Conservation (phyloP, 2,888 invertebrate species). For the Dryadula phaetusa region DNA sequence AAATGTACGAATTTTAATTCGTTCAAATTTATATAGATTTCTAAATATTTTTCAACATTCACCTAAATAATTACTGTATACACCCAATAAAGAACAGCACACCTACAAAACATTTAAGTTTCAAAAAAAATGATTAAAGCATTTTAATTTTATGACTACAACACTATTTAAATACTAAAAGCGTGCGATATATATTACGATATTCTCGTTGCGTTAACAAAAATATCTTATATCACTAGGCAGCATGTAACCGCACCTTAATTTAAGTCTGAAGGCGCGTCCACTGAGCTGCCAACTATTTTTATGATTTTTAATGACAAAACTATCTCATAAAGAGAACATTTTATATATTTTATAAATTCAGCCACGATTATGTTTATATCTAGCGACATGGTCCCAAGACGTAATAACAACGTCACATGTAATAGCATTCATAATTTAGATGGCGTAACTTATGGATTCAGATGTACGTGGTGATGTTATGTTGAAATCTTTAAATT, state of each 20-base stretch:
- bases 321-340: constrained; percentile 58
- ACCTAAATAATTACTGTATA: too few species aligned
- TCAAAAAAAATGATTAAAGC: too few species aligned
- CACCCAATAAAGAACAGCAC: too few species aligned
- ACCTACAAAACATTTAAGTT: too few species aligned
- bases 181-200: neutral
- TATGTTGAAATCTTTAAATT: constrained; percentile 29
- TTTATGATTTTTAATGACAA: constrained; percentile 64
- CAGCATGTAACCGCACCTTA: constrained; percentile 31
- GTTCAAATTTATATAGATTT: too few species aligned
- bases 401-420: constrained; percentile 39
- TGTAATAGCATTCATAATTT: constrained; percentile 18
- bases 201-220: neutral
- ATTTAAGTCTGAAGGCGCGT: constrained; percentile 38
- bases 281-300: constrained; percentile 66
- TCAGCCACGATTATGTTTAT: constrained; percentile 29
- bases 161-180: neutral
- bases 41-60: too few species aligned
- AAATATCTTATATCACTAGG: neutral
- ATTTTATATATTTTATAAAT: constrained; percentile 51
- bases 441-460: constrained; percentile 21
- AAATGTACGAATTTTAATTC: too few species aligned
- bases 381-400: constrained; percentile 28
- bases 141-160: neutral
- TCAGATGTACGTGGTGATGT: constrained; percentile 15